Evolutionary conservation across 2,888 invertebrate genomes (phyloP), one percentile per base, ranked within the genome.

Genomic region (Sussaba pulchella): DNA sequence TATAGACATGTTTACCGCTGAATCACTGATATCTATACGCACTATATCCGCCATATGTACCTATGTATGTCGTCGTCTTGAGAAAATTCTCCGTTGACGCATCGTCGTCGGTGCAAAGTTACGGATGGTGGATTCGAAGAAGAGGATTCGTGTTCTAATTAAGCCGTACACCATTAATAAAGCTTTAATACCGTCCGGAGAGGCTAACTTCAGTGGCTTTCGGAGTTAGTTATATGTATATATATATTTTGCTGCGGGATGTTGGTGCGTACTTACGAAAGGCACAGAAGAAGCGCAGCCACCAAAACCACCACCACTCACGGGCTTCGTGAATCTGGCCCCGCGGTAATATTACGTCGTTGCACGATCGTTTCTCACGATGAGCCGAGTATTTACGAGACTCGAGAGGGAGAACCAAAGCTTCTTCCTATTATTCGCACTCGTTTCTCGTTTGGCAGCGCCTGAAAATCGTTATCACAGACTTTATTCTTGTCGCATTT

Each of bases 91-190:
- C n/a, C n/a, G n/a, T n/a, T n/a, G n/a, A n/a, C n/a, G n/a, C n/a
- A n/a, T n/a, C n/a, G n/a, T n/a, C 64, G 70, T 66, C 64, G 61
- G 54, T 59, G 21, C 14, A 17, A 17, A 70, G 71, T 71, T 70
- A 19, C 63, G 31, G 70, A 80, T 43, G 67, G 43, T 54, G 19
- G 70, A 21, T 54, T 61, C 72, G n/a, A 43, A 52, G 21, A 41
- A 21, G 52, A 74, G 71, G 72, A 84, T 82, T 85, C 81, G 73
- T 75, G 81, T 73, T 67, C 84, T 82, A 84, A 86, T 86, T 86
- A 86, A 86, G 85, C 82, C 79, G 39, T 47, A 57, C 73, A 52
- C 79, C 83, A 84, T 86, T 85, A 83, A 86, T 85, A 84, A 83
- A 77, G 75, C 76, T 80, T 79, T 83, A 85, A 85, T 82, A 73